phyloP scores from a whole-genome alignment of 2,888 invertebrate species.

The Polydrusus tereticollis region DNA sequence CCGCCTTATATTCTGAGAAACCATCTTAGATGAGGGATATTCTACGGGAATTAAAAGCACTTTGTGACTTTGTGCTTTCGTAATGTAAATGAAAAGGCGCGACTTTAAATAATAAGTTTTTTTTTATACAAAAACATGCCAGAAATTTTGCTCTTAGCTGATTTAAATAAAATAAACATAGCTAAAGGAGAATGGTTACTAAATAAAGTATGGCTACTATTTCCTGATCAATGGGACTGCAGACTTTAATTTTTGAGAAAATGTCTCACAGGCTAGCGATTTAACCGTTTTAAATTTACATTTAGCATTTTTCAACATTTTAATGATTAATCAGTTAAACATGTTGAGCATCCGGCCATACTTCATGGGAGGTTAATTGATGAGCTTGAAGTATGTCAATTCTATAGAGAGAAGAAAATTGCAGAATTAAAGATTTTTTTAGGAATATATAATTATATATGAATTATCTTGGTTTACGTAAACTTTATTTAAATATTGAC shows the following conservation, averaged over 20 bases:
- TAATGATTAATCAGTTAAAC: constrained; percentile 11
- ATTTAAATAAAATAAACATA: too few species aligned
- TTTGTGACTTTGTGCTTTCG: too few species aligned
- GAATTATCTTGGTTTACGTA: too few species aligned
- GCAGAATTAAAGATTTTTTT: constrained; percentile 5
- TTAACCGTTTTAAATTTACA: constrained; percentile 14
- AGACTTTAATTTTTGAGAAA: neutral
- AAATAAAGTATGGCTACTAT: too few species aligned
- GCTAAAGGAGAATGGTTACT: too few species aligned
- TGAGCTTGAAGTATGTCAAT: constrained; percentile 4
- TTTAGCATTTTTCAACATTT: constrained; percentile 1
- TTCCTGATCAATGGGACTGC: too few species aligned
- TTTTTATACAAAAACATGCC: too few species aligned
- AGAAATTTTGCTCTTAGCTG: too few species aligned
- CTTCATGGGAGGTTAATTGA: constrained; percentile 12
- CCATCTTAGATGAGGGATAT: neutral
- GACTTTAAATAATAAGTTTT: too few species aligned
- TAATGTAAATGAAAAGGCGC: too few species aligned
- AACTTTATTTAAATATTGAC: too few species aligned
- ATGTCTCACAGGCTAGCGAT: neutral
- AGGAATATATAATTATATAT: too few species aligned
- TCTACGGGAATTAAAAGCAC: neutral
- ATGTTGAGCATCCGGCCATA: constrained; percentile 6
- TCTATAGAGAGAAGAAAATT: neutral
- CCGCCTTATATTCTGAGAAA: neutral